Conservation (phyloP, 2,113 vertebrate species). For the Ivindomyrus marchei region DNA sequence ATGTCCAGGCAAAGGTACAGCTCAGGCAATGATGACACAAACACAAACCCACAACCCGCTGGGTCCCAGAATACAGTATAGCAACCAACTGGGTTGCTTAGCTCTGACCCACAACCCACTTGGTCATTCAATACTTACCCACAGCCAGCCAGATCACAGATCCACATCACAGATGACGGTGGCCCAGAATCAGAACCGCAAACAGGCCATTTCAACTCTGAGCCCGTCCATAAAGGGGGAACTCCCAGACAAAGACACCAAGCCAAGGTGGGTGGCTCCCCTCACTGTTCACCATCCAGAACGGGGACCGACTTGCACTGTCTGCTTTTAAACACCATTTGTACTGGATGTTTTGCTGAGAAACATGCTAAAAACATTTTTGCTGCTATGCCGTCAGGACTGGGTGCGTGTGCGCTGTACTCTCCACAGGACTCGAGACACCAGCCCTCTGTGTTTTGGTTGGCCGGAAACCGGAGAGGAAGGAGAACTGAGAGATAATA, state of each 20-base stretch:
- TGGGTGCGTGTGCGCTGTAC: neutral
- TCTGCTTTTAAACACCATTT: neutral
- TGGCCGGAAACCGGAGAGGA: conserved; percentile 25
- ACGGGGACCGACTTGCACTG: neutral
- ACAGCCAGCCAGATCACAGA: neutral
- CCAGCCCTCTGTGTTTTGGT: conserved; percentile 19
- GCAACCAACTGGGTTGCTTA: neutral
- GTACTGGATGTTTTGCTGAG: neutral
- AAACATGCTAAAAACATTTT: neutral
- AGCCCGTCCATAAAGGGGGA: neutral
- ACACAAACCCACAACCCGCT: neutral
- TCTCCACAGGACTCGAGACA: neutral
- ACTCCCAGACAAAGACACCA: neutral
- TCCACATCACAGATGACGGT: neutral
- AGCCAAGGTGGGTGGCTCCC: neutral
- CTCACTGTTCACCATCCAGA: neutral
- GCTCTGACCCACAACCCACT: neutral
- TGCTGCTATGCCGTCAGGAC: neutral
- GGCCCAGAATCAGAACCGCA: neutral
- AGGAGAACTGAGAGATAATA: conserved; percentile 45
- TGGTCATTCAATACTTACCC: neutral
- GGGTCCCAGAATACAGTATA: neutral
- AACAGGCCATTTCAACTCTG: neutral
- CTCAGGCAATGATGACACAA: neutral
- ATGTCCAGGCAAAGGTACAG: neutral